phyloP scores from a whole-genome alignment of 1,140 invertebrate species.

The Limonius californicus region DNA sequence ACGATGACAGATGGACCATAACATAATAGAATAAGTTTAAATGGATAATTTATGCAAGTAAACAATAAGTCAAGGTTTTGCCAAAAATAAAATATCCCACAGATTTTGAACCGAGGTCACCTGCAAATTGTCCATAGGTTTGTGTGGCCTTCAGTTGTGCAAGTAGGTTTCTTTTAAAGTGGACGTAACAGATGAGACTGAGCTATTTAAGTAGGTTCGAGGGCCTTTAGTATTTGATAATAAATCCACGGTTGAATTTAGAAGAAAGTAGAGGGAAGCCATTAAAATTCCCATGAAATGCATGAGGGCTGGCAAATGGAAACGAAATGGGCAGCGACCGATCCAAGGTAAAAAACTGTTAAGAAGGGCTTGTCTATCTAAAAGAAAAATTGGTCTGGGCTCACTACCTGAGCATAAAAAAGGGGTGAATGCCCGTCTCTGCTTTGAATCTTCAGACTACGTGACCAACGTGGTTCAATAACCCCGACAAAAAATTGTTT shows the following conservation, averaged over 20 bases:
- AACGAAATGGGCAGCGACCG: neutral
- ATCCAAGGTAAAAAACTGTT: neutral
- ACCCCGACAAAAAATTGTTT: neutral
- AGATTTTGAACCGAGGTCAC: neutral
- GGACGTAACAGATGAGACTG: no score
- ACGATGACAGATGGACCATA: no score
- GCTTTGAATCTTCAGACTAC: neutral
- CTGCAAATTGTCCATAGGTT: neutral
- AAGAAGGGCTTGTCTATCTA: slow-evolving; percentile 4
- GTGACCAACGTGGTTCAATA: slow-evolving; percentile 2
- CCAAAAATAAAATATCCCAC: neutral
- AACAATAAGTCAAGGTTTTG: slow-evolving; percentile 9
- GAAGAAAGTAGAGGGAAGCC: neutral
- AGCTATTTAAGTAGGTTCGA: no score
- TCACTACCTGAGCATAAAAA: neutral
- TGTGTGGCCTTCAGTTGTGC: neutral
- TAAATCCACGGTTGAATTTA: no score
- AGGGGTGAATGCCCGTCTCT: slow-evolving; percentile 11
- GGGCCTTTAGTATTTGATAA: no score
- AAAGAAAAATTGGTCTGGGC: slow-evolving; percentile 17
- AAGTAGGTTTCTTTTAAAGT: no score
- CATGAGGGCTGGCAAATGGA: neutral
- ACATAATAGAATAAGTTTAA: no score
- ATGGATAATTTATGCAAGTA: no score
- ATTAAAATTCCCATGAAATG: neutral